Evolutionary conservation across 2,888 invertebrate genomes (phyloP).

Genomic region (Cephus sareptanus): DNA sequence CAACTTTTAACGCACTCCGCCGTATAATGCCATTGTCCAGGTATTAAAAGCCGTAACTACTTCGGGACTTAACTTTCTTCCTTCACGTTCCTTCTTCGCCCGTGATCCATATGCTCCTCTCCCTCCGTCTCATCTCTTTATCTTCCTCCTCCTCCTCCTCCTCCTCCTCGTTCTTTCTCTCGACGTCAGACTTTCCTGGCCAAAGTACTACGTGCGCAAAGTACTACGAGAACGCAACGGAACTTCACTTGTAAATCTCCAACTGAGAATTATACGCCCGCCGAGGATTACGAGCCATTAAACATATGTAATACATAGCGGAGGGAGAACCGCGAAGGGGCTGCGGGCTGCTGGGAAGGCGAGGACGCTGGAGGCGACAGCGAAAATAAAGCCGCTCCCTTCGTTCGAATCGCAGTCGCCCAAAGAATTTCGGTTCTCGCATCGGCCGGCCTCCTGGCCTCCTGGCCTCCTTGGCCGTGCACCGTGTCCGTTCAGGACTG

Average conservation of each 20-base stretch:
- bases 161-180: not conserved
- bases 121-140: too few relatives aligned
- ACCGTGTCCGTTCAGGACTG: too few relatives aligned
- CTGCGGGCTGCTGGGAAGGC: not conserved
- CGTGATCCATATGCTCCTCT: not conserved
- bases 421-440: too few relatives aligned
- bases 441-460: too few relatives aligned
- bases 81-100: not conserved
- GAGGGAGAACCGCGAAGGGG: not conserved
- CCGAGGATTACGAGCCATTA: conserved; percentile 41
- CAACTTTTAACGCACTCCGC: too few relatives aligned
- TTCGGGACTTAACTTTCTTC: conserved; percentile 10
- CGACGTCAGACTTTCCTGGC: conserved; percentile 17
- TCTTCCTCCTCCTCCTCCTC: too few relatives aligned
- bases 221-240: not conserved
- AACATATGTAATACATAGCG: conserved; percentile 26
- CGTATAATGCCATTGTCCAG: conserved; percentile 17
- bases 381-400: too few relatives aligned
- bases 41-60: conserved; percentile 23
- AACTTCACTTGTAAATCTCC: conserved; percentile 44
- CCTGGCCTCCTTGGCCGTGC: too few relatives aligned
- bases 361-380: not conserved
- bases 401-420: too few relatives aligned
- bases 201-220: not conserved
- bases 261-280: conserved; percentile 39